Evolutionary conservation across 2,888 invertebrate genomes (phyloP).

Genomic region (Synergus japonicus): DNA sequence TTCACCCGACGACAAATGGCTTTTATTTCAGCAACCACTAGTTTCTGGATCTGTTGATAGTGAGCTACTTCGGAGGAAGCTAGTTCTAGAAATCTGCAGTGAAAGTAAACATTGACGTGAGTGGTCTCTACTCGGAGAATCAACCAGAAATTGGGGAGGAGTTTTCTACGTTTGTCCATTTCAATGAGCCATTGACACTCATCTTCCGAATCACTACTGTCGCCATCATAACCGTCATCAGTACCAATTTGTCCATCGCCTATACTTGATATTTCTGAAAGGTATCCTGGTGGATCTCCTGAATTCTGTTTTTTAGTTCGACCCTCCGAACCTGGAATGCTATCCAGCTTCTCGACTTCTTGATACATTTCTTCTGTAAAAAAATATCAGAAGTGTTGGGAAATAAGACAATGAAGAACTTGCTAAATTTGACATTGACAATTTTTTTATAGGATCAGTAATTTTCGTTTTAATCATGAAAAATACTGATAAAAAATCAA

Average conservation of each 20-base stretch:
- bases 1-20: conserved; percentile 83
- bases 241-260: conserved; percentile 65
- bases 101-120: conserved; percentile 83
- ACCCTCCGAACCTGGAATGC: conserved; percentile 44
- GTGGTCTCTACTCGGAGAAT: conserved; percentile 81
- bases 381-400: not conserved
- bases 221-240: conserved; percentile 81
- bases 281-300: conserved; percentile 67
- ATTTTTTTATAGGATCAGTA: too few relatives aligned
- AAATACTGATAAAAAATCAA: too few relatives aligned
- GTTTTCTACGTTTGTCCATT: conserved; percentile 78
- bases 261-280: conserved; percentile 70
- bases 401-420: not conserved
- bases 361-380: conserved; percentile 50
- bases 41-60: conserved; percentile 79
- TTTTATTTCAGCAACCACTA: conserved; percentile 80
- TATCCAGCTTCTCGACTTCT: conserved; percentile 56
- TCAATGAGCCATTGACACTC: conserved; percentile 81
- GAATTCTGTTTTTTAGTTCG: conserved; percentile 63
- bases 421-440: too few relatives aligned
- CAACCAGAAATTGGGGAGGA: conserved; percentile 85
- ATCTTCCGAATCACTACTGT: conserved; percentile 81
- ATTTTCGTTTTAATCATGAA: too few relatives aligned
- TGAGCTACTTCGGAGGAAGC: conserved; percentile 78
- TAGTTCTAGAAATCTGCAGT: conserved; percentile 82